Conservation (phyloP, 2,888 invertebrate genomes). For the Tolmerus cingulatus region DNA sequence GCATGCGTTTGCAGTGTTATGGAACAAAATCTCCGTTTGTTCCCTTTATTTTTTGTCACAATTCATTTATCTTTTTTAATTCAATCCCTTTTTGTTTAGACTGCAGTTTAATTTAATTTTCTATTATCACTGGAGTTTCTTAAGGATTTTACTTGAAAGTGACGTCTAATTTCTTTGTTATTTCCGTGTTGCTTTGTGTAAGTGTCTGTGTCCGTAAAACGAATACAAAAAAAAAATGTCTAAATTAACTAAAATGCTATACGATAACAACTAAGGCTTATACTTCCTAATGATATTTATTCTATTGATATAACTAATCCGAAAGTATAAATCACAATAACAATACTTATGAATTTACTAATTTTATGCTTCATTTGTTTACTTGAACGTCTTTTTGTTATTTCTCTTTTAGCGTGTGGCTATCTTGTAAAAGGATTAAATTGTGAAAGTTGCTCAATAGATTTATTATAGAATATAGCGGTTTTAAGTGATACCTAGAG, state of each 20-base stretch:
- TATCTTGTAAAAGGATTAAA: slow-evolving; percentile 42
- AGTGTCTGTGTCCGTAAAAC: slow-evolving; percentile 27
- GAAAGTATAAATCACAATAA: slow-evolving; percentile 17
- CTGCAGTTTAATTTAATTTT: not conserved
- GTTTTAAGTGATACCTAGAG: not conserved
- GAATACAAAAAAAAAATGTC: slow-evolving; percentile 16
- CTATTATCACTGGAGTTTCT: not conserved
- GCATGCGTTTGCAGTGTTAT: slow-evolving; percentile 42
- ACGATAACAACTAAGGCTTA: slow-evolving; percentile 23
- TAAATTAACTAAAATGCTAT: slow-evolving; percentile 23
- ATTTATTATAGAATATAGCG: slow-evolving; percentile 15
- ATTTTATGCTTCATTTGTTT: slow-evolving; percentile 45
- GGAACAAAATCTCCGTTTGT: not conserved
- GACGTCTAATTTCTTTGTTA: slow-evolving; percentile 16
- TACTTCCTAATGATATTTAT: slow-evolving; percentile 14
- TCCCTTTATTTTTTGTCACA: not conserved
- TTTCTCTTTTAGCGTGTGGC: slow-evolving; percentile 40
- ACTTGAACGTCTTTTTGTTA: slow-evolving; percentile 42
- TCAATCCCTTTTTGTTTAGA: not conserved
- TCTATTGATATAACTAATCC: slow-evolving; percentile 27
- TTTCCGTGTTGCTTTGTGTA: slow-evolving; percentile 34
- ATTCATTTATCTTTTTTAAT: not conserved
- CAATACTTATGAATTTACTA: slow-evolving; percentile 28
- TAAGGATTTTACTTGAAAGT: not conserved
- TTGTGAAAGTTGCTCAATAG: slow-evolving; percentile 14